phyloP scores from a whole-genome alignment of 2,113 vertebrate genomes.

The Lepus timidus region DNA sequence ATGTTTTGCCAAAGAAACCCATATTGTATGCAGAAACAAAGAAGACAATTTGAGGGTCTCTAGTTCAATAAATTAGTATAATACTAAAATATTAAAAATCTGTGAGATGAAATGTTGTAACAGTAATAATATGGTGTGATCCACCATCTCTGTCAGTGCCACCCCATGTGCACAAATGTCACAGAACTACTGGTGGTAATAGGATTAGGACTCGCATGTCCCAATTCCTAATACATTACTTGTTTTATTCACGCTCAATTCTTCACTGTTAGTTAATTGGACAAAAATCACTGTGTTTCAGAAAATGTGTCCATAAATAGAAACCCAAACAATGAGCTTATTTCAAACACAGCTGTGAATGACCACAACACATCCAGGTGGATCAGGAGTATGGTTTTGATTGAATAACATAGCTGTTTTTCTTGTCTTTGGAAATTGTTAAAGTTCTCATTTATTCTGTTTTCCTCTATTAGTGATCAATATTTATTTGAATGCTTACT shows the following conservation, averaged over 20 bases:
- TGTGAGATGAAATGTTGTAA: background rate
- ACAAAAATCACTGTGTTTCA: background rate
- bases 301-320: background rate
- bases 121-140: background rate
- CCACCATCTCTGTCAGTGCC: background rate
- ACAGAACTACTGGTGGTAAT: background rate
- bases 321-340: background rate
- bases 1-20: background rate
- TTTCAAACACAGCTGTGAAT: background rate
- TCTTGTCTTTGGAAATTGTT: background rate
- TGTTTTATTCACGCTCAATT: background rate
- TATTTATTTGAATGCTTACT: slow-evolving; percentile 24
- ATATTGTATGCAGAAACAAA: background rate
- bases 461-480: background rate
- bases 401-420: background rate
- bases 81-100: background rate
- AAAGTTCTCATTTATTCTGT: background rate
- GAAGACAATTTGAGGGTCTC: background rate
- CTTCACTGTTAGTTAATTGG: background rate
- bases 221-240: background rate
- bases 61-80: background rate
- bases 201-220: background rate
- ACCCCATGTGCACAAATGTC: background rate
- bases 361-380: background rate
- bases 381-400: background rate